Evolutionary conservation across 1,140 invertebrate species (phyloP).

Genomic region (Leptoteleia sp.): DNA sequence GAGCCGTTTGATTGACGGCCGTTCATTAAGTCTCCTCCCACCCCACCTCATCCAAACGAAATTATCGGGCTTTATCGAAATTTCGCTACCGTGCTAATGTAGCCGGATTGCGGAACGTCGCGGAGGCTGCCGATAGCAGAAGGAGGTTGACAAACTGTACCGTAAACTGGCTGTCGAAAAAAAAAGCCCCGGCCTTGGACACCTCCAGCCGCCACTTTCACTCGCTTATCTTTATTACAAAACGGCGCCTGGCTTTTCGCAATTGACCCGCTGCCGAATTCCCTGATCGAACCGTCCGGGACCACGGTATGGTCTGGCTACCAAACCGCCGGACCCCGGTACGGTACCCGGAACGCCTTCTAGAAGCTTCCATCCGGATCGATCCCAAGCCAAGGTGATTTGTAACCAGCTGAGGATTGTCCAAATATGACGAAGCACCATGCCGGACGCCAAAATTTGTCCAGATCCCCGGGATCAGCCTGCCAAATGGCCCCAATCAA

Average conservation of each 20-base stretch:
- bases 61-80: constrained; percentile 26
- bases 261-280: not conserved
- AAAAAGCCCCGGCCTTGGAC: constrained; percentile 25
- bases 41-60: too few relatives aligned
- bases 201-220: constrained; percentile 13
- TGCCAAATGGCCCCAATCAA: not conserved
- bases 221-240: constrained; percentile 35
- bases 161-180: constrained; percentile 24
- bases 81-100: constrained; percentile 24
- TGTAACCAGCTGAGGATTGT: not conserved
- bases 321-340: too few relatives aligned
- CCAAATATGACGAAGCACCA: not conserved
- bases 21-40: constrained; percentile 39
- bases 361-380: too few relatives aligned
- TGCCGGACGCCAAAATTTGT: not conserved
- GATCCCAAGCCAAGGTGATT: too few relatives aligned
- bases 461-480: not conserved
- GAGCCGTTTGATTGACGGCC: constrained; percentile 35
- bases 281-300: too few relatives aligned
- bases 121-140: constrained; percentile 11
- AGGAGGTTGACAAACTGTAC: constrained; percentile 51
- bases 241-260: constrained; percentile 8
- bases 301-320: too few relatives aligned
- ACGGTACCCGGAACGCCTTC: too few relatives aligned
- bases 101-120: constrained; percentile 29